These are phyloP conservation scores for Acronicta alni DNA, from an alignment of 2,888 invertebrate species.

Conservation along the genomic window DNA sequence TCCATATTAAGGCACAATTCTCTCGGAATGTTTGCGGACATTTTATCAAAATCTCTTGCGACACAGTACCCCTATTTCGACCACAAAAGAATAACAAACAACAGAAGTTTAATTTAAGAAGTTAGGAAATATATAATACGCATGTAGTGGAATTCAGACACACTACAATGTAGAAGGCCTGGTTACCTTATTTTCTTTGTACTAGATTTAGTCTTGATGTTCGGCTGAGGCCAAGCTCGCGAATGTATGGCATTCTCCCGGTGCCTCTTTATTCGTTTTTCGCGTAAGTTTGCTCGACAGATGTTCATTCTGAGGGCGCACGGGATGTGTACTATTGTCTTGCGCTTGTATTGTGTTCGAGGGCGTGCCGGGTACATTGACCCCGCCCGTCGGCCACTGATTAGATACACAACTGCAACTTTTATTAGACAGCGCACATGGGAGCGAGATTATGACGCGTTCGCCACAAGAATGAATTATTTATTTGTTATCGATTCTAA, in stretches of 20 bases:
- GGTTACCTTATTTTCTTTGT: constrained; percentile 46
- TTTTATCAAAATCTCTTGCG: constrained; percentile 44
- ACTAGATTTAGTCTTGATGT: constrained; percentile 35
- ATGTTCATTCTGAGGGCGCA: constrained; percentile 37
- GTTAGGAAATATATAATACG: constrained; percentile 33
- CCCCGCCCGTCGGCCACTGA: constrained; percentile 71
- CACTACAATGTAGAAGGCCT: constrained; percentile 32
- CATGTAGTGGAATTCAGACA: constrained; percentile 31
- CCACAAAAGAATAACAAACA: constrained; percentile 43
- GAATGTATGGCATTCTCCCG: constrained; percentile 7
- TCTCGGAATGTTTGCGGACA: constrained; percentile 34
- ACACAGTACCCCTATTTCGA: constrained; percentile 39
- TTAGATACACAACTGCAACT: constrained; percentile 73
- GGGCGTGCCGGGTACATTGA: constrained; percentile 69
- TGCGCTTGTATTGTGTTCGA: constrained; percentile 48
- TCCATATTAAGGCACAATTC: constrained; percentile 20
- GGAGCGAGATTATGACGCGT: constrained; percentile 41
- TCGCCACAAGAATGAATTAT: constrained; percentile 30
- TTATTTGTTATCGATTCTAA: constrained; percentile 29
- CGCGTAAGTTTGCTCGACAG: constrained; percentile 21
- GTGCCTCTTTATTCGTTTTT: constrained; percentile 1
- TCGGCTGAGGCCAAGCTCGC: constrained; percentile 15
- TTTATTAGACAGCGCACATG: constrained; percentile 63
- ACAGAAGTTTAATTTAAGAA: constrained; percentile 49
- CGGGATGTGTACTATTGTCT: constrained; percentile 52